A percentile compares a stretch with the other conserved stretches of the same genome.
phyloP scores from a whole-genome alignment of 2,797 vertebrate species.

The Pristis pectinata region DNA sequence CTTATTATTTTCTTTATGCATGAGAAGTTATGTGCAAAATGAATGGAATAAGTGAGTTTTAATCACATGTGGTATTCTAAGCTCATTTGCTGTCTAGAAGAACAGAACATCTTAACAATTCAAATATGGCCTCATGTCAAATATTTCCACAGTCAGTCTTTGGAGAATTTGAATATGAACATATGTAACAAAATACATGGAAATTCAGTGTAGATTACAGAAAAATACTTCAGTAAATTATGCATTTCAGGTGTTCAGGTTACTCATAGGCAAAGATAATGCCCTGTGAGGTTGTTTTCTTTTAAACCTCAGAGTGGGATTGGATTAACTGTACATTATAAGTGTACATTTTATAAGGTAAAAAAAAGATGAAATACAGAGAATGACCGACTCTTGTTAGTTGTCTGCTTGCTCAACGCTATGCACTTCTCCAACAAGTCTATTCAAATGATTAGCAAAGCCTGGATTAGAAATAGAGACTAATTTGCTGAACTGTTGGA shows the following conservation, averaged over 20 bases:
- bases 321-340: background rate
- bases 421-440: background rate
- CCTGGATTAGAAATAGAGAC: too few species aligned
- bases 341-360: too few species aligned
- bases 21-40: background rate
- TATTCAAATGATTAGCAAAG: background rate
- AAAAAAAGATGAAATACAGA: background rate
- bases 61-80: background rate
- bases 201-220: background rate
- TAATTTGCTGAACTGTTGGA: too few species aligned
- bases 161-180: background rate
- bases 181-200: background rate
- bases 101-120: conserved; percentile 14
- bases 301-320: background rate
- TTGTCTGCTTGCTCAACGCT: background rate
- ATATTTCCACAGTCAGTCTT: background rate
- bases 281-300: background rate
- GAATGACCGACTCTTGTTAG: background rate
- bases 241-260: background rate
- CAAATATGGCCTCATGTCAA: background rate
- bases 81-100: background rate
- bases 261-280: background rate
- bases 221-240: background rate
- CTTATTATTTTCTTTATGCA: background rate
- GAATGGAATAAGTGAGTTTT: conserved; percentile 17